Percentiles rank a stretch among this genome's conserved stretches.
Evolutionary conservation across 2,113 vertebrate species (phyloP).

Genomic region (Montifringilla adamsi): DNA sequence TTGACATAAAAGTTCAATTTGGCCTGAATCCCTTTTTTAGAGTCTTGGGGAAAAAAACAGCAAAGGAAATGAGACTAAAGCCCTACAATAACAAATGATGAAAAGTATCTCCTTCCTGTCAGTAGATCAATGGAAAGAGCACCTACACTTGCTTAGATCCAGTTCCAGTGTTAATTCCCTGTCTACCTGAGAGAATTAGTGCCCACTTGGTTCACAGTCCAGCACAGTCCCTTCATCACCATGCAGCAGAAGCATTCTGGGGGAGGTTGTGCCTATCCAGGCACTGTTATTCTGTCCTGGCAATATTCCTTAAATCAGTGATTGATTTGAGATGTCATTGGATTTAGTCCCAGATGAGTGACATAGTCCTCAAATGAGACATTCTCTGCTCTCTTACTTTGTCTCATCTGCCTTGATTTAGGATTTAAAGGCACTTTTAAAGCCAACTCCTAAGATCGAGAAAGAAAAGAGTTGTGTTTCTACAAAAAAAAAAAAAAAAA

Average conservation of each 20-base stretch:
- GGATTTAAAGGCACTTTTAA: background rate
- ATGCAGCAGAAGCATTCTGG: background rate
- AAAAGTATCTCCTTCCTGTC: background rate
- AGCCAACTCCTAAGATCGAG: background rate
- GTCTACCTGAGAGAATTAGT: background rate
- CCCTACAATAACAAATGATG: background rate
- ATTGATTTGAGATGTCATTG: background rate
- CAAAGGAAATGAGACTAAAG: background rate
- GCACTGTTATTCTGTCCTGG: background rate
- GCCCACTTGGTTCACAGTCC: background rate
- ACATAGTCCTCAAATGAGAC: background rate
- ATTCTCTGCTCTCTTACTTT: background rate
- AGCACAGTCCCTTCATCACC: background rate
- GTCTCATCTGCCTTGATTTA: background rate
- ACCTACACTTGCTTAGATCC: background rate
- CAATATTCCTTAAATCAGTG: background rate
- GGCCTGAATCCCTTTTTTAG: background rate
- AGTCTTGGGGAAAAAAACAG: background rate
- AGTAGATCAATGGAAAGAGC: background rate
- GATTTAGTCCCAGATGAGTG: background rate
- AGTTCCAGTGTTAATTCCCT: background rate
- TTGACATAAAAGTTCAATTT: background rate
- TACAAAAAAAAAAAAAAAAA: background rate
- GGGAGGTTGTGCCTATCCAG: background rate
- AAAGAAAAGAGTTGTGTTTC: background rate